phyloP scores from a whole-genome alignment of 2,797 vertebrate species.

The Pseudocheirus occidentalis region DNA sequence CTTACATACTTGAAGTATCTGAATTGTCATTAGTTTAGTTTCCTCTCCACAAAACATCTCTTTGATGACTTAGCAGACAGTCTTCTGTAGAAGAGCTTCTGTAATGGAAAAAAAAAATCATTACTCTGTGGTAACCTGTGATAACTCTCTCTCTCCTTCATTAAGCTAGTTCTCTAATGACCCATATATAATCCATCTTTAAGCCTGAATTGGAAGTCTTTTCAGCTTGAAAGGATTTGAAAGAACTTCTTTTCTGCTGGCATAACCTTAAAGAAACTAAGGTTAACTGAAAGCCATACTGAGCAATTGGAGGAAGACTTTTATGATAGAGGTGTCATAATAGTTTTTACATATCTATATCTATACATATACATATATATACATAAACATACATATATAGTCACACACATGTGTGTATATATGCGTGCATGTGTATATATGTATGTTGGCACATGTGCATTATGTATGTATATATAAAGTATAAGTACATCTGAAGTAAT shows the following conservation, averaged over 20 bases:
- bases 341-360: neutral
- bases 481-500: neutral
- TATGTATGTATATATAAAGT: no score
- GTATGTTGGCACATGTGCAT: no score
- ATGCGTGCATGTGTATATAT: no score
- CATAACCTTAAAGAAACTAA: neutral
- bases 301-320: neutral
- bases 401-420: no score
- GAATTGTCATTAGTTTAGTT: neutral
- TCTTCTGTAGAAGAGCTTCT: neutral
- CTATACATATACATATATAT: no score
- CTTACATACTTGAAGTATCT: neutral
- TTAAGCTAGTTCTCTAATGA: neutral
- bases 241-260: neutral
- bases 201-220: neutral
- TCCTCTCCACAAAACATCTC: neutral
- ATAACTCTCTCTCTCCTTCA: neutral
- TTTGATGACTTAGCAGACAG: neutral
- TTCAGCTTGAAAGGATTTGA: neutral
- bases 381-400: no score
- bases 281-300: neutral
- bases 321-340: neutral
- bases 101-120: neutral
- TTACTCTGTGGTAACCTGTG: neutral
- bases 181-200: neutral